phyloP scores from a whole-genome alignment of 2,113 vertebrate species.

The Penelope pileata region DNA sequence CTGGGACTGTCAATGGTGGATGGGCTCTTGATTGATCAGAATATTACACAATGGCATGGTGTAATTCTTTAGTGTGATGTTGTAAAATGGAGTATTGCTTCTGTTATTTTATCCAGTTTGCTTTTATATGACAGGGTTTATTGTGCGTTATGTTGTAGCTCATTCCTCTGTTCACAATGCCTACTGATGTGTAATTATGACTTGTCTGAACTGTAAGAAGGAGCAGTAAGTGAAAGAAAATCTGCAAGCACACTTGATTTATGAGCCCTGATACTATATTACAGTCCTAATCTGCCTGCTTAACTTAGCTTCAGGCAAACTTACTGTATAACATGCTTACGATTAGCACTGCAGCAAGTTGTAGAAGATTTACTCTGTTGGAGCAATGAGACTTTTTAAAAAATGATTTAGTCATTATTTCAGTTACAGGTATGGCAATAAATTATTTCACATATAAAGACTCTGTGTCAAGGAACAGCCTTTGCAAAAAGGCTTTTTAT shows the following conservation, averaged over 20 bases:
- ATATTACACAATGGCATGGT: slow-evolving; percentile 81
- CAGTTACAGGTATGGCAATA: slow-evolving; percentile 77
- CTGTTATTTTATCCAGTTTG: slow-evolving; percentile 93
- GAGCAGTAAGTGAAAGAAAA: slow-evolving; percentile 87
- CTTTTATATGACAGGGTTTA: slow-evolving; percentile 96
- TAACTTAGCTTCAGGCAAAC: slow-evolving; percentile 85
- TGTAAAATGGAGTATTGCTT: slow-evolving; percentile 88
- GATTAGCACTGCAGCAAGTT: slow-evolving; percentile 81
- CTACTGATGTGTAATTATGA: slow-evolving; percentile 96
- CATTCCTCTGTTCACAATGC: slow-evolving; percentile 86
- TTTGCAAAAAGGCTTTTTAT: slow-evolving; percentile 68
- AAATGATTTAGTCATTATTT: slow-evolving; percentile 79
- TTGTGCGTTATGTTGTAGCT: slow-evolving; percentile 92
- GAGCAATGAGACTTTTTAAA: slow-evolving; percentile 67
- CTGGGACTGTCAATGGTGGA: slow-evolving; percentile 81
- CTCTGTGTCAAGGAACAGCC: slow-evolving; percentile 60
- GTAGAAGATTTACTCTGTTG: slow-evolving; percentile 79
- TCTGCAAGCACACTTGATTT: slow-evolving; percentile 91
- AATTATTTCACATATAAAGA: slow-evolving; percentile 76
- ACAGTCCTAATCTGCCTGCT: slow-evolving; percentile 88
- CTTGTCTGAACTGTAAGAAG: slow-evolving; percentile 91
- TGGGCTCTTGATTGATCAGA: slow-evolving; percentile 85
- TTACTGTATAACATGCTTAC: slow-evolving; percentile 80
- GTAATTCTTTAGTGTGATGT: slow-evolving; percentile 86
- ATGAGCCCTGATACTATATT: slow-evolving; percentile 86